These are phyloP conservation scores for Bergia puertoricense DNA, from an alignment of 92 coral and sea anemone genomes.

Conservation along the genomic window DNA sequence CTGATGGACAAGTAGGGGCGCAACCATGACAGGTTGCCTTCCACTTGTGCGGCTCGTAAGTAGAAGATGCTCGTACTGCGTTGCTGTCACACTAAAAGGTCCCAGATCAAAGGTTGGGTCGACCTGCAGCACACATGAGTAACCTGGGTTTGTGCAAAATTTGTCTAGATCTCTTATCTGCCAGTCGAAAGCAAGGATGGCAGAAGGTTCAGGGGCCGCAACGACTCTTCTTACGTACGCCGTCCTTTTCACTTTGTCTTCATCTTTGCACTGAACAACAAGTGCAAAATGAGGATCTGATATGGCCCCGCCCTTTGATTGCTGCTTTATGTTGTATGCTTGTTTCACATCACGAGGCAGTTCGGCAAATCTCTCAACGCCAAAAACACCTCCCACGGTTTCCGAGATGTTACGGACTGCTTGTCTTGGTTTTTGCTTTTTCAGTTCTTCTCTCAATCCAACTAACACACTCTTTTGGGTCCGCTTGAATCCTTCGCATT, in stretches of 20 bases:
- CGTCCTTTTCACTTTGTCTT: too few relatives aligned
- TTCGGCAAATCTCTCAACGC: too few relatives aligned
- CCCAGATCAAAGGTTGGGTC: constrained; percentile 57
- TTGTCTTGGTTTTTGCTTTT: constrained; percentile 44
- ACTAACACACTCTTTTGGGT: constrained; percentile 48
- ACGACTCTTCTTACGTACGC: too few relatives aligned
- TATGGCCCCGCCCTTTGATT: too few relatives aligned
- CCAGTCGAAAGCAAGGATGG: too few relatives aligned
- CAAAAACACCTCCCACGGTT: not conserved
- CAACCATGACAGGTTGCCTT: constrained; percentile 43
- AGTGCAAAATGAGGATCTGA: too few relatives aligned
- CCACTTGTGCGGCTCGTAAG: constrained; percentile 35
- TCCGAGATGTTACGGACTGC: constrained; percentile 45
- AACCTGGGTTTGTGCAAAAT: constrained; percentile 15
- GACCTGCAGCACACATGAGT: constrained; percentile 15
- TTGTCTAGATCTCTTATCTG: constrained; percentile 17
- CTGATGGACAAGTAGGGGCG: constrained; percentile 53
- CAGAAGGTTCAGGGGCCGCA: too few relatives aligned
- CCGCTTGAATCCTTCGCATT: constrained; percentile 31
- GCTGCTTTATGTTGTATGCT: too few relatives aligned
- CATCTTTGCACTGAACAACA: too few relatives aligned
- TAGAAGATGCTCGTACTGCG: constrained; percentile 46
- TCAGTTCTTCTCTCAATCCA: constrained; percentile 43
- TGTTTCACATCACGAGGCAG: too few relatives aligned
- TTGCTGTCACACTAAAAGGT: constrained; percentile 46